These are phyloP conservation scores for Drosophila koepferae DNA, from an alignment of 2,888 invertebrate species.

Conservation along the genomic window DNA sequence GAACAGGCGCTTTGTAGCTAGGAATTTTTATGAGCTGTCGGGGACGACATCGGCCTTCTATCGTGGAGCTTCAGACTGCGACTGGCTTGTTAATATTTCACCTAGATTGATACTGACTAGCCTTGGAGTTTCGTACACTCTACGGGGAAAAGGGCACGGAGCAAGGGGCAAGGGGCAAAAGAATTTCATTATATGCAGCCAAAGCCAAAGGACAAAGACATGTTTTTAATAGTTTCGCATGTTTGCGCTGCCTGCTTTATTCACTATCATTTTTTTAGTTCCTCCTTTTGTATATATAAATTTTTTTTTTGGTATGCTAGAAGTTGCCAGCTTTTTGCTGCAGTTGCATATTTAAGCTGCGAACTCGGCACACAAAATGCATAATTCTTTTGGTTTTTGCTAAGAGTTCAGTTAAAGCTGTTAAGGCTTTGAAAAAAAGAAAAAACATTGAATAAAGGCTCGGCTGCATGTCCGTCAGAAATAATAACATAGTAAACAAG, in stretches of 20 bases:
- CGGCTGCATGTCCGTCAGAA: no score
- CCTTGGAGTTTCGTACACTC: neutral
- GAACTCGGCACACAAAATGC: conserved; percentile 34
- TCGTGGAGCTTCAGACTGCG: conserved; percentile 53
- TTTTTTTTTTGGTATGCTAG: conserved; percentile 30
- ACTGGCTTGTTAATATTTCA: conserved; percentile 77
- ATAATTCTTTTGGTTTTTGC: conserved; percentile 10
- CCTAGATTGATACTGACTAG: conserved; percentile 76
- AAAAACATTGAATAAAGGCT: neutral
- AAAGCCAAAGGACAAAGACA: conserved; percentile 70
- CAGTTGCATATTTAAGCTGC: conserved; percentile 65
- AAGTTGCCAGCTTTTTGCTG: conserved; percentile 52
- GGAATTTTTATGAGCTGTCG: conserved; percentile 83
- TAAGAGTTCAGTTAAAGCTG: neutral
- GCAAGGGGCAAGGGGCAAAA: conserved; percentile 40
- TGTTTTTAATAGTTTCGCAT: conserved; percentile 79
- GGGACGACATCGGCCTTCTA: conserved; percentile 45
- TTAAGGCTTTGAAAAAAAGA: neutral
- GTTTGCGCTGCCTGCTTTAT: conserved; percentile 60
- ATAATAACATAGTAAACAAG: neutral
- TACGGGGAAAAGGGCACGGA: conserved; percentile 7
- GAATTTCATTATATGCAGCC: conserved; percentile 77
- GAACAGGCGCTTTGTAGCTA: conserved; percentile 49
- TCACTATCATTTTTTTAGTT: conserved; percentile 13
- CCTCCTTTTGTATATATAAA: conserved; percentile 9